phyloP scores from a whole-genome alignment of 1,140 invertebrate genomes.

The Temnothorax nylanderi region DNA sequence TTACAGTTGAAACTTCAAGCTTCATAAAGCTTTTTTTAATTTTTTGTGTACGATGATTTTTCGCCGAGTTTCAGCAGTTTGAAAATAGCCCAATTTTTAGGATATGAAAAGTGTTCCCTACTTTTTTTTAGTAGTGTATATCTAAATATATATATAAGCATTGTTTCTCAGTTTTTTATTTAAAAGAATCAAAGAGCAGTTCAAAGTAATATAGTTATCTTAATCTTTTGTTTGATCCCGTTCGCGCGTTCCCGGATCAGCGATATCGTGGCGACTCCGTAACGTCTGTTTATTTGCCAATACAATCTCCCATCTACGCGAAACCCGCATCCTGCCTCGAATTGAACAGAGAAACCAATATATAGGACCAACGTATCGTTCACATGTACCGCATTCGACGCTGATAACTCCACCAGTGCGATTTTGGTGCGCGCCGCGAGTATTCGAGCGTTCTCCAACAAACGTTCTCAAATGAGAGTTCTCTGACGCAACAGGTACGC shows the following conservation, averaged over 20 bases:
- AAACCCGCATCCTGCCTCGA: background rate
- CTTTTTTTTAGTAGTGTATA: too few relatives aligned
- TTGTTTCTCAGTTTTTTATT: background rate
- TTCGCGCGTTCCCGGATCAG: background rate
- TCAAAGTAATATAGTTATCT: background rate
- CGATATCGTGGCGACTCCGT: background rate
- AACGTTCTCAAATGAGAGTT: background rate
- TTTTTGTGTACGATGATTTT: too few relatives aligned
- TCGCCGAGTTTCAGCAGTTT: too few relatives aligned
- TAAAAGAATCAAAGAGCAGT: background rate
- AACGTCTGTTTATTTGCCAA: background rate
- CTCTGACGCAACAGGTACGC: constrained; percentile 42
- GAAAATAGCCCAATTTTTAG: too few relatives aligned
- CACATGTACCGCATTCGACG: background rate
- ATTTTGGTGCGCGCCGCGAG: background rate
- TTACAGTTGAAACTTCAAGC: too few relatives aligned
- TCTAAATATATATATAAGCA: too few relatives aligned
- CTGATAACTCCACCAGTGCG: background rate
- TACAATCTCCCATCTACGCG: background rate
- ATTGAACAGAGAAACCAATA: background rate
- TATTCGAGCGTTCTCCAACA: background rate
- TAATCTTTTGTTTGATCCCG: background rate
- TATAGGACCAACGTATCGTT: background rate
- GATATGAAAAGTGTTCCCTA: too few relatives aligned
- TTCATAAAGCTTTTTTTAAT: too few relatives aligned